A percentile compares a stretch with the other conserved stretches of the same genome.
Evolutionary conservation across 2,797 vertebrate genomes (phyloP).

Genomic region (Odontamblyopus rebecca): DNA sequence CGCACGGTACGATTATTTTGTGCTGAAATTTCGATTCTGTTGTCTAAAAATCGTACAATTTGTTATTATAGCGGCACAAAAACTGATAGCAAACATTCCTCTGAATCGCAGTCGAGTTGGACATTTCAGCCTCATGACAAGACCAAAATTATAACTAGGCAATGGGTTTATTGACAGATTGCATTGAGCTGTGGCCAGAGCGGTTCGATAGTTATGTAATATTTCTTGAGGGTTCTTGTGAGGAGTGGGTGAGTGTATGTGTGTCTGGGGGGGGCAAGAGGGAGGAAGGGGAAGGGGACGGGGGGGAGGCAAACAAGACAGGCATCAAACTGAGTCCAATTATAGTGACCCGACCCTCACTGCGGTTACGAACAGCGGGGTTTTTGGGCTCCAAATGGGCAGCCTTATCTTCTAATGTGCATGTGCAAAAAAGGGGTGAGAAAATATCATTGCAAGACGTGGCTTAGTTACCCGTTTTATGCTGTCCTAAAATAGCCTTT

Average conservation of each 20-base stretch:
- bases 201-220: constrained; percentile 57
- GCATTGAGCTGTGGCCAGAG: constrained; percentile 51
- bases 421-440: background rate
- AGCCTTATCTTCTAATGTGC: background rate
- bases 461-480: background rate
- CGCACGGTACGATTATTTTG: too few relatives aligned
- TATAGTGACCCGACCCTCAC: constrained; percentile 28
- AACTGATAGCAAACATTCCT: background rate
- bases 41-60: too few relatives aligned
- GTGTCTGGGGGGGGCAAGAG: too few relatives aligned
- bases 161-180: constrained; percentile 49
- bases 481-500: background rate
- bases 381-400: constrained; percentile 12
- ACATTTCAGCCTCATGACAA: background rate
- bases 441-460: background rate
- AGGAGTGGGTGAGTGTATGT: background rate
- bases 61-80: too few relatives aligned
- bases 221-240: constrained; percentile 22
- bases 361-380: constrained; percentile 6
- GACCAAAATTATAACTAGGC: constrained; percentile 35
- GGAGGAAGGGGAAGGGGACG: background rate
- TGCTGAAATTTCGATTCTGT: too few relatives aligned
- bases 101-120: background rate
- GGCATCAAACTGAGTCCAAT: constrained; percentile 34
- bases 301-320: constrained; percentile 37